phyloP scores from a whole-genome alignment of 2,113 vertebrate genomes.

The human (Homo sapiens) region GRCh38 chr4:118018501-118019000 shows the following conservation, averaged over 20 bases:
- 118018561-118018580: conserved; percentile 66
- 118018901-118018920: neutral
- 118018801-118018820: conserved; percentile 51
- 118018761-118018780: conserved; percentile 53
- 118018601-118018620: conserved; percentile 59
- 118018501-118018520: conserved; percentile 28
- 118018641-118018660: conserved; percentile 45
- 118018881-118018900: conserved; percentile 63
- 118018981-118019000: neutral
- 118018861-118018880: conserved; percentile 39
- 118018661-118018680: conserved; percentile 48
- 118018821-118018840: conserved; percentile 70
- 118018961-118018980: conserved; percentile 39
- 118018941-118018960: neutral
- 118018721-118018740: neutral
- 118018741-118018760: conserved; percentile 37
- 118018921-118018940: conserved; percentile 41
- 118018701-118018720: neutral
- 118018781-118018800: conserved; percentile 45
- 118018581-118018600: conserved; percentile 54
- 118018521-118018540: conserved; percentile 61
- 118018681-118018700: conserved; percentile 33
- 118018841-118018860: conserved; percentile 45
- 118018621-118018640: conserved; percentile 40
- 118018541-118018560: conserved; percentile 42